phyloP scores from a whole-genome alignment of 1,140 invertebrate species.

The Aricia agestis region DNA sequence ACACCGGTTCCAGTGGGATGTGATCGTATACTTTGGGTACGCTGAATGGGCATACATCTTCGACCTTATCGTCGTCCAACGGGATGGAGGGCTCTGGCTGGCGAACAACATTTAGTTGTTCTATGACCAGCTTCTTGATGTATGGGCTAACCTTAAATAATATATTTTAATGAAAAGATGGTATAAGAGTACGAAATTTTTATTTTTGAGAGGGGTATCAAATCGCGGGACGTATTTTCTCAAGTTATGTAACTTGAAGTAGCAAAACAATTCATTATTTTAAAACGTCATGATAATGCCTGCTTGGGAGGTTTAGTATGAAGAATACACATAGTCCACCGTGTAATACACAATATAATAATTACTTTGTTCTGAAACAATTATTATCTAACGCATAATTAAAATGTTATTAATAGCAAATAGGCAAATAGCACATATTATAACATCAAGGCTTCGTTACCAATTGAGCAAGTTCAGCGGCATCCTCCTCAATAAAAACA shows the following conservation, averaged over 20 bases:
- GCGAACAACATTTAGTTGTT: constrained; percentile 59
- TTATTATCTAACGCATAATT: too few relatives aligned
- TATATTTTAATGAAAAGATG: background rate
- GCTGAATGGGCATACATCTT: constrained; percentile 55
- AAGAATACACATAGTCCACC: too few relatives aligned
- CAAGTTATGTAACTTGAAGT: too few relatives aligned
- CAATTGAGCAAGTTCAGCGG: constrained; percentile 54
- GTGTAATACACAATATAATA: too few relatives aligned
- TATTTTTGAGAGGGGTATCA: too few relatives aligned
- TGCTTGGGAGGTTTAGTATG: too few relatives aligned
- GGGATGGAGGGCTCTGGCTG: constrained; percentile 48
- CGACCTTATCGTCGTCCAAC: constrained; percentile 37
- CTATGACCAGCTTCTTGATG: constrained; percentile 54
- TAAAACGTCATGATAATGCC: too few relatives aligned
- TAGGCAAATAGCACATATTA: background rate
- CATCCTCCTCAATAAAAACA: constrained; percentile 61
- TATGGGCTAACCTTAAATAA: constrained; percentile 61
- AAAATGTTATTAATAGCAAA: background rate
- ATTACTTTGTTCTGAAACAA: too few relatives aligned
- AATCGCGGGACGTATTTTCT: too few relatives aligned
- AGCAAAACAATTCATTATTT: too few relatives aligned
- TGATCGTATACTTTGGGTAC: constrained; percentile 63
- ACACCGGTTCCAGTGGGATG: constrained; percentile 57
- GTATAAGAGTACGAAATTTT: too few relatives aligned
- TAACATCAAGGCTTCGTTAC: constrained; percentile 32